Evolutionary conservation across 2,888 invertebrate genomes (phyloP), one percentile per base, ranked within the genome.

Genomic region (Nematopogon swammerdamellus): DNA sequence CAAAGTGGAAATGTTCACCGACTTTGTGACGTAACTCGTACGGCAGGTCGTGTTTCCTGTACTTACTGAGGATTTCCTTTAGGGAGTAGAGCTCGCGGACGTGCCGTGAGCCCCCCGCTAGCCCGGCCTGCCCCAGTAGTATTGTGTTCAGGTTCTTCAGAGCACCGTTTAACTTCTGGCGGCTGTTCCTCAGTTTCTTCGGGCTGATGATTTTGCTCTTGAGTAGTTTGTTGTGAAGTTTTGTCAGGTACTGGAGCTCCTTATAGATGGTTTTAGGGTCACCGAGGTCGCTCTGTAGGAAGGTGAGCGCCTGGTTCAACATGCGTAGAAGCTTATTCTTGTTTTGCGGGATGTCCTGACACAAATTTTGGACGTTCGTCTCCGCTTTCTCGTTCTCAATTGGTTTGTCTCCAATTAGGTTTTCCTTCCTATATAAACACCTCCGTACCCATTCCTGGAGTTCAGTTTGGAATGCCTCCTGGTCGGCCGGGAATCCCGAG

Each of bases 121-220:
- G 71, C 0, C 84, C 85, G 0, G 81, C 81, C 61, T 85, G 84
- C 0, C 85, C 85, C 5, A 85, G 62, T 5, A 85, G 64, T 29
- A 85, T 73, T 74, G 82, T 84, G 57, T 85, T 85, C 1, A 85
- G 62, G 46, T 68, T 70, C 49, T 69, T 80, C 2, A 81, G 61
- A 58, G 72, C 67, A 45, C 64, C 64, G 50, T 81, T 81, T 2
- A 83, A 80, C 52, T 67, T 57, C 47, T 68, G 57, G 49, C 67
- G 64, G 54, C 63, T 75, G 52, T 71, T 67, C 1, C 56, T 56
- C 30, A 76, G 53, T 54, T 63, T 63, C 50, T 56, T 67, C 44
- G 63, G 67, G 58, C 63, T 72, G 19, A 77, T 58, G 0, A 63
- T 60, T 58, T 70, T 74, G 51, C 69, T 64, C 47, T 63, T 69